Evolutionary conservation across 35 echinoderm and acorn worm genomes (phyloP).

Genomic region (Heliocidaris tuberculata): DNA sequence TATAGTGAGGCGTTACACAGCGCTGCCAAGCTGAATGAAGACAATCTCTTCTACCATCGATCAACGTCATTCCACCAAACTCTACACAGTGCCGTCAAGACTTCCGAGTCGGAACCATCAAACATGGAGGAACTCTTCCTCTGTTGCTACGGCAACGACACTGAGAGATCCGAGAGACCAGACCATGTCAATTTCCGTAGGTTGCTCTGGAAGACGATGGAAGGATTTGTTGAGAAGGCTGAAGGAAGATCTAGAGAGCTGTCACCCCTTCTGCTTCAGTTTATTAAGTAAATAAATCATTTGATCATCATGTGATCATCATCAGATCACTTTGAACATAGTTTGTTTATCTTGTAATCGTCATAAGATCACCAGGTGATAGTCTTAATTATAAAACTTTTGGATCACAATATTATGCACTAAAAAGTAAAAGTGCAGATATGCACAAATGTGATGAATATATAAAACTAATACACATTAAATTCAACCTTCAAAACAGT

Average conservation of each 20-base stretch:
- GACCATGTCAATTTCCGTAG: constrained; percentile 70
- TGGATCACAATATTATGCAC: no score
- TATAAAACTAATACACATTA: no score
- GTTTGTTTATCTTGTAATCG: no score
- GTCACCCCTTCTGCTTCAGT: constrained; percentile 68
- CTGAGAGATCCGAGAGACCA: constrained; percentile 57
- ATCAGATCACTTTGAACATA: no score
- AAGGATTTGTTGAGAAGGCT: constrained; percentile 67
- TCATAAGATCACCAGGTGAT: no score
- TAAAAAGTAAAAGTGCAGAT: no score
- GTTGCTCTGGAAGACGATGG: constrained; percentile 78
- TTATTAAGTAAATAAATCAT: constrained; percentile 74
- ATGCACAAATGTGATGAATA: no score
- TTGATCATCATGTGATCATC: no score
- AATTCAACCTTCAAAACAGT: no score
- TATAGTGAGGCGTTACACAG: constrained; percentile 47
- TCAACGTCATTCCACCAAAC: constrained; percentile 44
- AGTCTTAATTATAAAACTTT: no score
- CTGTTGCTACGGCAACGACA: not conserved
- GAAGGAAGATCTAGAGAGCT: constrained; percentile 76
- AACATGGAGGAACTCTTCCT: constrained; percentile 56
- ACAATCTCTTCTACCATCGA: constrained; percentile 18
- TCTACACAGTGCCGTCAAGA: not conserved
- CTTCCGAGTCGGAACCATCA: not conserved
- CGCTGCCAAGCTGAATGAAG: constrained; percentile 35